Evolutionary conservation across 2,113 vertebrate species (phyloP), one percentile per base, ranked within the genome.

Genomic region (Lathamus discolor): DNA sequence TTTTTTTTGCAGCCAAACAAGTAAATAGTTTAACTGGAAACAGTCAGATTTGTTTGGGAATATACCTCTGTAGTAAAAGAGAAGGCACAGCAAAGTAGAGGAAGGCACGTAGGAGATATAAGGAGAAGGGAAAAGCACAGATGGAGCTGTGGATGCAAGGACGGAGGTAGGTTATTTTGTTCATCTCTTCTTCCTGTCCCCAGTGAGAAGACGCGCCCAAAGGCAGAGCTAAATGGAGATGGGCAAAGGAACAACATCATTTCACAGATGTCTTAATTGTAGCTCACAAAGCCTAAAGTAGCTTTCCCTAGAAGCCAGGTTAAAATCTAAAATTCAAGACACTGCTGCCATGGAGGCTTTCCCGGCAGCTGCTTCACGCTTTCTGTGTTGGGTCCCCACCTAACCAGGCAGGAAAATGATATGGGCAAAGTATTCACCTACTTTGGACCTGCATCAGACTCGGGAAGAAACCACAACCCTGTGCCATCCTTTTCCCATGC

Each of bases 401-500:
- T 46, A 74, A 4, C 19, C 68, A 59, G 37, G 43, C 1, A 44
- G 17, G 17, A 49, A 43, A 85, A 76, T 10, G 9, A 16, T 48
- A 52, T 76, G 27, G 35, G 16, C 14, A 11, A 37, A 76, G 6
- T 62, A 27, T 62, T 88, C 4, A 1, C 48, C 8, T 5, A 25
- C 13, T 63, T 67, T 33, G 51, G 54, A 49, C 24, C 22, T n/a
- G 69, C 33, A 7, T 67, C 64, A 33, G n/a, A 3, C 37, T 52
- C 2, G 2, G 49, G 66, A 46, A 41, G 33, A 81, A 91, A 22
- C 13, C 0, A 1, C 52, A 67, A 43, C 8, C 49, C 28, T 46
- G 16, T 18, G 9, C 25, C 43, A 9, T n/a, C 35, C 35, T 37
- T 75, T 62, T 28, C 31, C 61, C 6, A 0, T 5, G 5, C 3